Percentiles rank a stretch among this genome's conserved stretches.
Conservation (phyloP, 2,888 invertebrate species). For the Liodrosophila aerea region DNA sequence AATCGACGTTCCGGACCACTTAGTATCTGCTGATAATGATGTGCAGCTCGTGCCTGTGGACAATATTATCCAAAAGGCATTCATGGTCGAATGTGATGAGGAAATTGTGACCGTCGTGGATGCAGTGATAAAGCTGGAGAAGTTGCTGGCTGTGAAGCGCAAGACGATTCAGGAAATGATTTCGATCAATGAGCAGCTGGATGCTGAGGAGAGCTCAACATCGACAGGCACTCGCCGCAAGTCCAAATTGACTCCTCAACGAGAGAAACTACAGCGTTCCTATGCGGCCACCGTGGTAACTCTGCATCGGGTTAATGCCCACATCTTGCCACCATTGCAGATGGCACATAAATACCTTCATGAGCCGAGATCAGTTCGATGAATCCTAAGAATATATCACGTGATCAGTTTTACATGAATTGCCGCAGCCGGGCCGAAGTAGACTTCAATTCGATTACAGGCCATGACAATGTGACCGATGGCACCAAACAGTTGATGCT, state of each 20-base stretch:
- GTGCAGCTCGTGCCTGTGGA: no score
- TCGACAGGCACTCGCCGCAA: slow-evolving; percentile 33
- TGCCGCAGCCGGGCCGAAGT: slow-evolving; percentile 47
- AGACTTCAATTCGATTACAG: slow-evolving; percentile 30
- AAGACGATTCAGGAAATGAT: slow-evolving; percentile 39
- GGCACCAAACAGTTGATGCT: slow-evolving; percentile 29
- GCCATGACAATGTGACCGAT: slow-evolving; percentile 1
- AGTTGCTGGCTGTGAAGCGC: slow-evolving; percentile 26
- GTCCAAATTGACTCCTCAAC: slow-evolving; percentile 19
- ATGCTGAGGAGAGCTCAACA: neutral
- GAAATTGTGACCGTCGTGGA: no score
- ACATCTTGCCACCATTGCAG: slow-evolving; percentile 39
- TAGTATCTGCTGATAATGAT: no score
- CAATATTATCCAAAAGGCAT: no score
- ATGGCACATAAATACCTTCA: slow-evolving; percentile 30
- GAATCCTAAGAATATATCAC: neutral
- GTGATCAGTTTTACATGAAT: slow-evolving; percentile 25
- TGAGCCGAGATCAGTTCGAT: slow-evolving; percentile 14
- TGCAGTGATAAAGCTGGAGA: slow-evolving; percentile 40
- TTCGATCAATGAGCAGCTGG: slow-evolving; percentile 39
- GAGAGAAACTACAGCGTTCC: slow-evolving; percentile 41
- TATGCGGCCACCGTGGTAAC: slow-evolving; percentile 35
- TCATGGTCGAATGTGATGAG: no score
- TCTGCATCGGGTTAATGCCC: slow-evolving; percentile 42
- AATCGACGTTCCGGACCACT: no score